Conservation (phyloP, 2,797 vertebrate species). For the Eulemur albifrons region DNA sequence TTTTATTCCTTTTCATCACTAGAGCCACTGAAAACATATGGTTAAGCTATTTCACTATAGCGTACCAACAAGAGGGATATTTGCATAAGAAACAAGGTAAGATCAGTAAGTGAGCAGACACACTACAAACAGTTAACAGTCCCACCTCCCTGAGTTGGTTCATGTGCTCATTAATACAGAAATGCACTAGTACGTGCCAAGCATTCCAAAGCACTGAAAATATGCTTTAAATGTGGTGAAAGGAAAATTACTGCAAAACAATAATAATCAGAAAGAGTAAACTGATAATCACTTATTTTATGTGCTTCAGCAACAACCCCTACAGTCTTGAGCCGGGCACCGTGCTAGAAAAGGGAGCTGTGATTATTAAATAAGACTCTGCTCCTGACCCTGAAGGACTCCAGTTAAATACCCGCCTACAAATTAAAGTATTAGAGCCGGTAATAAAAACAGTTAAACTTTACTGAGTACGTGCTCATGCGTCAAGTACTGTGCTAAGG, state of each 20-base stretch:
- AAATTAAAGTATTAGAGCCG: neutral
- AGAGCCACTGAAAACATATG: neutral
- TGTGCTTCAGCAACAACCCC: neutral
- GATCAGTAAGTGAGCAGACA: neutral
- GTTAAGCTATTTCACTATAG: neutral
- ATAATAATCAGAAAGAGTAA: neutral
- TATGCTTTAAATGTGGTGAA: neutral
- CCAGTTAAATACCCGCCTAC: neutral
- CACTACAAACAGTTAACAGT: neutral
- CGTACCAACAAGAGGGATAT: neutral
- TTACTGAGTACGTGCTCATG: neutral
- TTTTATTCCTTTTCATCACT: neutral
- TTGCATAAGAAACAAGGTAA: neutral
- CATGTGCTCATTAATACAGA: neutral
- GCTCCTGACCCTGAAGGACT: neutral
- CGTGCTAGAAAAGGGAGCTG: neutral
- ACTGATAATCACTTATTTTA: neutral
- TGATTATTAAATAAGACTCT: neutral
- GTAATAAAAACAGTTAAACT: neutral
- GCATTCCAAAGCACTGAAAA: neutral
- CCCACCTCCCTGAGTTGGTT: neutral
- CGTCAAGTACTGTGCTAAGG: neutral
- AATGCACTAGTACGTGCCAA: neutral
- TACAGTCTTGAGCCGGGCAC: neutral
- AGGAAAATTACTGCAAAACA: conserved; percentile 12